A percentile compares a stretch with the other conserved stretches of the same genome.
phyloP scores from a whole-genome alignment of 2,113 vertebrate genomes.

The Pomatostomus ruficeps region DNA sequence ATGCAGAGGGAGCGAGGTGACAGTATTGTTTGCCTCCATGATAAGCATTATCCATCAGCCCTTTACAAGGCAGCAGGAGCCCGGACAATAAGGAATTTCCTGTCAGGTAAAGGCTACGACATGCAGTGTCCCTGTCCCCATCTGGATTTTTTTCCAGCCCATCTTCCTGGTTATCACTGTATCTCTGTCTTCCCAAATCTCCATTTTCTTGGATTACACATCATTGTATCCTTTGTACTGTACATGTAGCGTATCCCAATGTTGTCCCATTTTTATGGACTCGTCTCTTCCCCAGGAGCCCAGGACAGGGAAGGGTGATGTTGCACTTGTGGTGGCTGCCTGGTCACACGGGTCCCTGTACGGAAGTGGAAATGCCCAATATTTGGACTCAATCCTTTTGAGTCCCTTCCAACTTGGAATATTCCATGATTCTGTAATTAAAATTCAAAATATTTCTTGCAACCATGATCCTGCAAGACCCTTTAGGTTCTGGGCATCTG shows the following conservation, averaged over 20 bases:
- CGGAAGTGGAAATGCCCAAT: rapidly evolving
- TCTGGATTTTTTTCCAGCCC: neutral
- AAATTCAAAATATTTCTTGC: neutral
- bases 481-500: rapidly evolving
- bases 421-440: neutral
- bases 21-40: neutral
- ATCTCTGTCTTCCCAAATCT: neutral
- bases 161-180: rapidly evolving
- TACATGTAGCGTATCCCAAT: too few species aligned
- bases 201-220: neutral
- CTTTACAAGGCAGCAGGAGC: neutral
- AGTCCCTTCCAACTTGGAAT: neutral
- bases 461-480: too few species aligned
- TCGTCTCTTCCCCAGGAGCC: rapidly evolving
- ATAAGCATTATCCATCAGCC: neutral
- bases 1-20: neutral
- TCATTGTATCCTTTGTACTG: too few species aligned
- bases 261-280: neutral
- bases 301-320: rapidly evolving
- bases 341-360: rapidly evolving
- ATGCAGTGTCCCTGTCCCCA: rapidly evolving
- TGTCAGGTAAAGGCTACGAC: neutral
- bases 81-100: neutral
- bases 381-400: rapidly evolving
- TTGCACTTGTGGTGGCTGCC: rapidly evolving